Conservation (phyloP, 2,113 vertebrate genomes). For the Tympanuchus pallidicinctus region DNA sequence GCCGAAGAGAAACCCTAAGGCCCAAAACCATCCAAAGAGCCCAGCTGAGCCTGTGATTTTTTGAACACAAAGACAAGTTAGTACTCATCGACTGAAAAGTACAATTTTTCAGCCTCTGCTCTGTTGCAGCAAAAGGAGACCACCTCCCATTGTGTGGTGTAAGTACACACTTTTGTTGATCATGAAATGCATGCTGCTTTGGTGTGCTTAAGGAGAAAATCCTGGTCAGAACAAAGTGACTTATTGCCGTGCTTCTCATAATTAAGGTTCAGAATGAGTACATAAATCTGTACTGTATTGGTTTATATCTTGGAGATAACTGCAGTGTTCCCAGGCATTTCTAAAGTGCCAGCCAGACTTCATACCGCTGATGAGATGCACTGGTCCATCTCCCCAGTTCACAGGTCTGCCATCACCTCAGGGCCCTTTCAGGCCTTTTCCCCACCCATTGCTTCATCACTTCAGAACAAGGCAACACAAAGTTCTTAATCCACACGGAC, state of each 20-base stretch:
- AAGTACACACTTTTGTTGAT: background rate
- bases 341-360: background rate
- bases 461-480: background rate
- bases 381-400: background rate
- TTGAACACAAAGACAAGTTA: background rate
- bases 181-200: background rate
- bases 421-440: background rate
- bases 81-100: background rate
- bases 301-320: background rate
- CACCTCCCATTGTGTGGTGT: background rate
- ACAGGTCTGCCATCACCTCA: rapidly evolving
- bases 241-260: background rate
- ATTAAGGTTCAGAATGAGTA: background rate
- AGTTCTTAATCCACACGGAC: background rate
- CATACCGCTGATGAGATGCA: background rate
- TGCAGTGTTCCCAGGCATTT: background rate
- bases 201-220: background rate
- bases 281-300: background rate
- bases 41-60: background rate
- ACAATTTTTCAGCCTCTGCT: background rate
- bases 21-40: background rate
- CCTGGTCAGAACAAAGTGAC: rapidly evolving
- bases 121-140: background rate
- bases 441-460: background rate
- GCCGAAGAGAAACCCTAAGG: background rate